Conservation (phyloP, 2,888 invertebrate species). For the Brachyopa scutellaris region DNA sequence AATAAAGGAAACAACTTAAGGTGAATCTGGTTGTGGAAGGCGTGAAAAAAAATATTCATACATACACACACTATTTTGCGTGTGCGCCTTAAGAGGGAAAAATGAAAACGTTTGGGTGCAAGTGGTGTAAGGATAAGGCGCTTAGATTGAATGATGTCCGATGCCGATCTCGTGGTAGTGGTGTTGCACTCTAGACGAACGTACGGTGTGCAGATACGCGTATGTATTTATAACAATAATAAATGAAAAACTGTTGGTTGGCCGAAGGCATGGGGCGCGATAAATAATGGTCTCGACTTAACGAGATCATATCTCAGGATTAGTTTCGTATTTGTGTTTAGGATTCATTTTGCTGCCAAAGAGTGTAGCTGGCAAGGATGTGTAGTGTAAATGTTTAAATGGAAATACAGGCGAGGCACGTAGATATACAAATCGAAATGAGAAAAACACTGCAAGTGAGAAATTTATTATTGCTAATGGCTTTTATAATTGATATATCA, state of each 20-base stretch:
- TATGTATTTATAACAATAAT: conserved; percentile 68
- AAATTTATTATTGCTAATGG: conserved; percentile 60
- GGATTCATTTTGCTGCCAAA: conserved; percentile 42
- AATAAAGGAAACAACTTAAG: conserved; percentile 57
- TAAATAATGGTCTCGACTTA: conserved; percentile 73
- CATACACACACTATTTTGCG: conserved; percentile 11
- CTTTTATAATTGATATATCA: conserved; percentile 43
- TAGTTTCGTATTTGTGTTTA: conserved; percentile 69
- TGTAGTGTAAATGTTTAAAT: conserved; percentile 63
- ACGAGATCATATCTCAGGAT: conserved; percentile 72
- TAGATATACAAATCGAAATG: neutral
- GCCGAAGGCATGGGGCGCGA: conserved; percentile 68
- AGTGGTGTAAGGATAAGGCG: conserved; percentile 66
- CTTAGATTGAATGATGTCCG: conserved; percentile 73
- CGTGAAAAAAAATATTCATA: conserved; percentile 25
- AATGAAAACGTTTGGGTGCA: conserved; percentile 54
- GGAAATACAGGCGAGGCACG: conserved; percentile 29
- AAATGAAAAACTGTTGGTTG: conserved; percentile 69
- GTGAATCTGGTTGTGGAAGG: conserved; percentile 31
- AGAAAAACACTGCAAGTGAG: conserved; percentile 46
- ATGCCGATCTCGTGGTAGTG: conserved; percentile 38
- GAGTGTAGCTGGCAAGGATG: conserved; percentile 25
- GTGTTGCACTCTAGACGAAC: conserved; percentile 1
- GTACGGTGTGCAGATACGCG: conserved; percentile 36
- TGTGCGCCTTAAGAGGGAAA: conserved; percentile 54